These are phyloP conservation scores for Geotrupes spiniger DNA, from an alignment of 2,888 invertebrate species.

Conservation along the genomic window DNA sequence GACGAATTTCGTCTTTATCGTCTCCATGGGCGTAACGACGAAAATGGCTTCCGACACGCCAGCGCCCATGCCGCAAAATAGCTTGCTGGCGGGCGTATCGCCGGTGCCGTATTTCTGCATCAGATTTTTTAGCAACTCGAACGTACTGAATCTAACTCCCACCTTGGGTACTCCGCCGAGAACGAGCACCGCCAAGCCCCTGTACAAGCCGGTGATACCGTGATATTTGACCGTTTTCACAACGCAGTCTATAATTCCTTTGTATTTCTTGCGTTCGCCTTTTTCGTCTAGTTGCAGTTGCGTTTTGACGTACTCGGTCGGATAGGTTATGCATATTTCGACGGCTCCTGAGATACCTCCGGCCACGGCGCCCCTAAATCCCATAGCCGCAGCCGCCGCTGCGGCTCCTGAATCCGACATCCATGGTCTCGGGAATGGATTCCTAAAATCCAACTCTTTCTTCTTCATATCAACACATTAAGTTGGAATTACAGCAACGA, in stretches of 20 bases:
- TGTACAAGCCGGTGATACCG: slow-evolving; percentile 89
- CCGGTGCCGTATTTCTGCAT: slow-evolving; percentile 79
- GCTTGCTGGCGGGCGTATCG: slow-evolving; percentile 69
- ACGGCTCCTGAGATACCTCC: slow-evolving; percentile 97
- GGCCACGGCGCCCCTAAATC: background rate
- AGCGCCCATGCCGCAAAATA: slow-evolving; percentile 92
- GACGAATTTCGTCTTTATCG: slow-evolving; percentile 98
- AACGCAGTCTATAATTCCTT: slow-evolving; percentile 86
- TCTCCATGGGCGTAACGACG: slow-evolving; percentile 99
- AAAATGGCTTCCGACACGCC: slow-evolving; percentile 94
- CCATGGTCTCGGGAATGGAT: slow-evolving; percentile 61
- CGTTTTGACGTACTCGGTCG: slow-evolving; percentile 99
- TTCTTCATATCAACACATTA: no score
- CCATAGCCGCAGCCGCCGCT: background rate
- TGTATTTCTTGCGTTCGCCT: slow-evolving; percentile 73
- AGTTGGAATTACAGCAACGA: no score
- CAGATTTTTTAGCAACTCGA: slow-evolving; percentile 84
- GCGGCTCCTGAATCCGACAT: slow-evolving; percentile 70
- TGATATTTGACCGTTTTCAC: slow-evolving; percentile 87
- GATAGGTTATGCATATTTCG: slow-evolving; percentile 98
- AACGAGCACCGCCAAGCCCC: slow-evolving; percentile 91
- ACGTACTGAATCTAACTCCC: slow-evolving; percentile 95
- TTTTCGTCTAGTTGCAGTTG: slow-evolving; percentile 98
- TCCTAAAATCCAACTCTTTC: slow-evolving; percentile 5
- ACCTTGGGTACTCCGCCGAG: slow-evolving; percentile 99